These are phyloP conservation scores for Heterohyrax brucei DNA, from an alignment of 2,797 vertebrate species.

Conservation along the genomic window DNA sequence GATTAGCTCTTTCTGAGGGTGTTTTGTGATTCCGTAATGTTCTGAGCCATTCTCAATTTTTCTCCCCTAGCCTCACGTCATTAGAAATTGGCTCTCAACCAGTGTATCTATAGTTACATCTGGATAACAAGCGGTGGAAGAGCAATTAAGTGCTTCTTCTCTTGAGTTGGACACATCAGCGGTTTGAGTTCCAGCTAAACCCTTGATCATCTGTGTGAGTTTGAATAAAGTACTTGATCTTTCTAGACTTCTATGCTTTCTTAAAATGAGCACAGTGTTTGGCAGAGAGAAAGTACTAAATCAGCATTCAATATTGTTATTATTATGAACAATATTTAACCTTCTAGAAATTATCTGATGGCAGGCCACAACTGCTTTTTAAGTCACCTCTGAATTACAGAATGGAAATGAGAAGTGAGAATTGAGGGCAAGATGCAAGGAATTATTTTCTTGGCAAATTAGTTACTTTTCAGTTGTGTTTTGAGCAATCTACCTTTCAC, in stretches of 20 bases:
- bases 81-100: not conserved
- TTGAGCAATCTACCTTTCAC: not conserved
- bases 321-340: conserved; percentile 52
- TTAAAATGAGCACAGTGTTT: conserved; percentile 32
- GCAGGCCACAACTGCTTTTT: not conserved
- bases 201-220: conserved; percentile 48
- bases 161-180: not conserved
- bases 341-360: not conserved
- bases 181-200: not conserved
- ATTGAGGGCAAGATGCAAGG: not conserved
- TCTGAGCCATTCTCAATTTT: not conserved
- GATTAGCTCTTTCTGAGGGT: not conserved
- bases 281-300: conserved; percentile 42
- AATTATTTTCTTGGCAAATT: conserved; percentile 41
- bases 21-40: conserved; percentile 35
- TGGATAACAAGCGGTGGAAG: not conserved
- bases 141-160: conserved; percentile 1
- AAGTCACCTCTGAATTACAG: not conserved
- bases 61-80: not conserved
- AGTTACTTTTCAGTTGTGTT: conserved; percentile 32
- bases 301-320: conserved; percentile 41
- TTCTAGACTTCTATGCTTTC: conserved; percentile 20
- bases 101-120: not conserved
- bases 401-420: conserved; percentile 17
- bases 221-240: conserved; percentile 29